Conservation (phyloP, 2,797 vertebrate genomes). For the Poeciliopsis turneri region DNA sequence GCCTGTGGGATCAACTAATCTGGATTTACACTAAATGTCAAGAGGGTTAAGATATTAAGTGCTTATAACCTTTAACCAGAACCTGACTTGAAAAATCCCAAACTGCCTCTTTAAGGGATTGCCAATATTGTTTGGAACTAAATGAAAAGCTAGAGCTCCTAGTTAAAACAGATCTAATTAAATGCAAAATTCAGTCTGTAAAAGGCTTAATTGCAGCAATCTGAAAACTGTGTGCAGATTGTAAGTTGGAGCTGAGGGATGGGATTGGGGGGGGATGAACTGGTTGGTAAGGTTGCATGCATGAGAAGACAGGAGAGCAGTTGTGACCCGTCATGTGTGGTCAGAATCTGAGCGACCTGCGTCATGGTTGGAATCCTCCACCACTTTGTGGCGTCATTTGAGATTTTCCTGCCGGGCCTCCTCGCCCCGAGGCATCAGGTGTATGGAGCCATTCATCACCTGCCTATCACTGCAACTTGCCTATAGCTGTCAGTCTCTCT, state of each 20-base stretch:
- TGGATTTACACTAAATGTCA: slow-evolving; percentile 2
- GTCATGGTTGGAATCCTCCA: slow-evolving; percentile 46
- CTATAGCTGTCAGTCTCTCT: slow-evolving; percentile 50
- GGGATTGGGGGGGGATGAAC: neutral
- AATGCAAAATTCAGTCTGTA: neutral
- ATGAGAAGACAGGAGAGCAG: slow-evolving; percentile 30
- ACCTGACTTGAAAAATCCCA: neutral
- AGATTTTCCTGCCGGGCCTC: slow-evolving; percentile 41
- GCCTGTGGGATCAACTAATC: neutral
- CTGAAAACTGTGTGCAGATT: neutral
- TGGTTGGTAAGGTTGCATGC: slow-evolving; percentile 14
- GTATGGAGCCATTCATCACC: slow-evolving; percentile 42
- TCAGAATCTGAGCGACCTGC: slow-evolving; percentile 37
- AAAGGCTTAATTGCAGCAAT: neutral
- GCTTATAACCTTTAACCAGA: slow-evolving; percentile 3
- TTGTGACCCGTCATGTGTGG: slow-evolving; percentile 59
- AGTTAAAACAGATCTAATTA: neutral
- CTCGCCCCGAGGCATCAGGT: slow-evolving; percentile 61
- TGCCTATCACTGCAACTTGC: slow-evolving; percentile 44
- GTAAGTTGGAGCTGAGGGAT: neutral
- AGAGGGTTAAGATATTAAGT: slow-evolving; percentile 6
- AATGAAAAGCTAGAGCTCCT: neutral
- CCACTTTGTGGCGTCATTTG: slow-evolving; percentile 57
- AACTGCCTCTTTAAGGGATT: neutral
- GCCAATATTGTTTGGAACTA: neutral